These are phyloP conservation scores for Phycodurus eques DNA, from an alignment of 2,113 vertebrate species.

Conservation along the genomic window DNA sequence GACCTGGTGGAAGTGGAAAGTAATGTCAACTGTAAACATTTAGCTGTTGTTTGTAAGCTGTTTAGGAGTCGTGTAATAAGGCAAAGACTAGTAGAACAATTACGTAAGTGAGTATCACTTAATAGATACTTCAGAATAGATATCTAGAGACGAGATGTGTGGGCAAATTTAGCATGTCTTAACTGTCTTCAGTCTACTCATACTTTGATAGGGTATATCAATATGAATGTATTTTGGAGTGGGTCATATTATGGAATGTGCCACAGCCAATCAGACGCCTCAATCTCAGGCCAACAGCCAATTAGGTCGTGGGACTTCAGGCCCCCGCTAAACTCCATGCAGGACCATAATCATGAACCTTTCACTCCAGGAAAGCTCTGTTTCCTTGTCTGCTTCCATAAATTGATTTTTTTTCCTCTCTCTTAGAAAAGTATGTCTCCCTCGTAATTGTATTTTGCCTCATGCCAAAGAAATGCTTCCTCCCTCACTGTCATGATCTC, in stretches of 20 bases:
- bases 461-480: slow-evolving; percentile 68
- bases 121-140: background rate
- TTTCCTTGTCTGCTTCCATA: slow-evolving; percentile 50
- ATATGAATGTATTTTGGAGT: slow-evolving; percentile 47
- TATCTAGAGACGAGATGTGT: background rate
- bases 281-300: slow-evolving; percentile 63
- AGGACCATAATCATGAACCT: slow-evolving; percentile 69
- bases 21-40: slow-evolving; percentile 24
- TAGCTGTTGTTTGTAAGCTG: background rate
- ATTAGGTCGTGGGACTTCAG: slow-evolving; percentile 63
- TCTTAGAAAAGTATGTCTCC: slow-evolving; percentile 45
- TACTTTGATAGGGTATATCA: slow-evolving; percentile 53
- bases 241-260: slow-evolving; percentile 58
- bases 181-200: slow-evolving; percentile 23
- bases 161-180: slow-evolving; percentile 37
- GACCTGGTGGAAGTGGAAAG: slow-evolving; percentile 19
- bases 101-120: background rate
- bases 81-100: background rate
- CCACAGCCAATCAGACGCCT: slow-evolving; percentile 67
- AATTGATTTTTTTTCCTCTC: slow-evolving; percentile 39
- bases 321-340: slow-evolving; percentile 53
- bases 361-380: slow-evolving; percentile 64
- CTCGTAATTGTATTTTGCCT: slow-evolving; percentile 59
- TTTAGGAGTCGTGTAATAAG: slow-evolving; percentile 28
- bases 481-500: slow-evolving; percentile 37